Evolutionary conservation across 2,888 invertebrate species (phyloP).

Genomic region (Phragmatobia fuliginosa): DNA sequence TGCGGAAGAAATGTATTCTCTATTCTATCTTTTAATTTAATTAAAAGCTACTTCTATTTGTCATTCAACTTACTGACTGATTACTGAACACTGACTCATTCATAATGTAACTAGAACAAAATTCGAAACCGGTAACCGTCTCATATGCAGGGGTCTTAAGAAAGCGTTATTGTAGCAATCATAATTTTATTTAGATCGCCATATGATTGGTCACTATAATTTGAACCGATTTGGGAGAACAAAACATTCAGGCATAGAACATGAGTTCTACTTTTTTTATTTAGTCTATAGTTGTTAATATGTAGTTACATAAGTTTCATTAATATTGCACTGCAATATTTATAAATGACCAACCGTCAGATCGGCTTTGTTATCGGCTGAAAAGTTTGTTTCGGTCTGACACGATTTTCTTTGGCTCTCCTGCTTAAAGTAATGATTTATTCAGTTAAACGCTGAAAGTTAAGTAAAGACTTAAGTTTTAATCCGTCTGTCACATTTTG

Average conservation of each 20-base stretch:
- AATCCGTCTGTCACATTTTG: background rate
- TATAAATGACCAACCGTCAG: too few species aligned
- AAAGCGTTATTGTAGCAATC: slow-evolving; percentile 41
- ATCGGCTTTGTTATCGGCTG: too few species aligned
- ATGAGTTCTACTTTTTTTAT: slow-evolving; percentile 4
- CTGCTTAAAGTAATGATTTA: too few species aligned
- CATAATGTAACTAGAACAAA: background rate
- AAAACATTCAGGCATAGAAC: slow-evolving; percentile 34
- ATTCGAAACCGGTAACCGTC: background rate
- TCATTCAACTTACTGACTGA: too few species aligned
- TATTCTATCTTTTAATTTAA: background rate
- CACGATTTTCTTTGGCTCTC: too few species aligned
- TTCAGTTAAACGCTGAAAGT: too few species aligned
- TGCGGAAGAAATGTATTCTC: too few species aligned
- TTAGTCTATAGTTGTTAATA: too few species aligned
- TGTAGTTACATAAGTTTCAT: too few species aligned
- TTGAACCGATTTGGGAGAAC: slow-evolving; percentile 47
- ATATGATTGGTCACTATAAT: slow-evolving; percentile 51
- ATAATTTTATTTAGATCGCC: slow-evolving; percentile 49
- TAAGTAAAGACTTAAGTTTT: background rate
- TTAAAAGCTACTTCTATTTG: background rate
- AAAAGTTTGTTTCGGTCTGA: too few species aligned
- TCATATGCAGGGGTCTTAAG: slow-evolving; percentile 24
- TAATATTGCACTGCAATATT: too few species aligned
- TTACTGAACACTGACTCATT: too few species aligned